Conservation (phyloP, 2,888 invertebrate genomes). For the Idaea straminata region DNA sequence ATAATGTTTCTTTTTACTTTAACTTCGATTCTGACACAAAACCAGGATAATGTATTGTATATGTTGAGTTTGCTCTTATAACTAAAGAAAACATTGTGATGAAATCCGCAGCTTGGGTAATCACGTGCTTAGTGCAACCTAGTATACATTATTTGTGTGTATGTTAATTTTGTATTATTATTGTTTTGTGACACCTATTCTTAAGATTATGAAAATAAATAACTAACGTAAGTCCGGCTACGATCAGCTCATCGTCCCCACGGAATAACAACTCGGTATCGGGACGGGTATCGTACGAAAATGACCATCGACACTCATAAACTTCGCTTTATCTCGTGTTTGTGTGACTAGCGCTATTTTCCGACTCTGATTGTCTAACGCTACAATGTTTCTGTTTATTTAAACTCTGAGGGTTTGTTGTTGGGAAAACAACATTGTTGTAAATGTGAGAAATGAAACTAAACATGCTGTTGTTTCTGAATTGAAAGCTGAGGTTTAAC, state of each 20-base stretch:
- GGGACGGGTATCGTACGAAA: slow-evolving; percentile 13
- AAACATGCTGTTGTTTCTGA: neutral
- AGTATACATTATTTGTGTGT: no score
- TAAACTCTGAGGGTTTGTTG: neutral
- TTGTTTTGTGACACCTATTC: no score
- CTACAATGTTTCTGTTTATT: slow-evolving; percentile 3
- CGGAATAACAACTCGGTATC: slow-evolving; percentile 21
- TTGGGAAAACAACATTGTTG: slow-evolving; percentile 3
- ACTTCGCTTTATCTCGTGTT: slow-evolving; percentile 21
- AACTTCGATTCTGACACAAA: no score
- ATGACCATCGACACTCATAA: slow-evolving; percentile 21
- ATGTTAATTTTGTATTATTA: no score
- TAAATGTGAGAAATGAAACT: slow-evolving; percentile 1
- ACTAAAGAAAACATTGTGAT: no score
- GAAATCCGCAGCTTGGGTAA: no score
- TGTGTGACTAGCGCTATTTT: slow-evolving; percentile 13
- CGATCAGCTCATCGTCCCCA: neutral
- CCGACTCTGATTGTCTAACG: slow-evolving; percentile 8
- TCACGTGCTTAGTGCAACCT: no score
- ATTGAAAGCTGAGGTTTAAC: neutral
- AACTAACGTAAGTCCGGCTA: neutral
- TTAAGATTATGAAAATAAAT: no score
- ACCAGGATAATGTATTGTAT: no score
- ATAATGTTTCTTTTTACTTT: no score
- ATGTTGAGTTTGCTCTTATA: no score